These are phyloP conservation scores for Drosophila pseudoananassae DNA, from an alignment of 1,140 invertebrate genomes.

Conservation along the genomic window DNA sequence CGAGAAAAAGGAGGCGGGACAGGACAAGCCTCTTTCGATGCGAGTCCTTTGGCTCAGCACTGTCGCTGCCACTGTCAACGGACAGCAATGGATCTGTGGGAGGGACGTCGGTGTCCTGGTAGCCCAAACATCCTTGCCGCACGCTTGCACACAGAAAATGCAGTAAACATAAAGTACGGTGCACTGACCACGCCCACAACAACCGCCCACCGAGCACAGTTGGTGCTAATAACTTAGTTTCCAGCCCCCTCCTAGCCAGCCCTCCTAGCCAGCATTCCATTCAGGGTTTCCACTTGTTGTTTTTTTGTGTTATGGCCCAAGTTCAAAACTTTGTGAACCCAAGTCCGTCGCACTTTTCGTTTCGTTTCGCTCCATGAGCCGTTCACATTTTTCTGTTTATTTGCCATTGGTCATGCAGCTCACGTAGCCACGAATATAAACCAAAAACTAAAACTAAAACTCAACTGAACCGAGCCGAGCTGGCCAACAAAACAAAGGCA, in stretches of 20 bases:
- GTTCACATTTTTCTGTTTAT: constrained; percentile 64
- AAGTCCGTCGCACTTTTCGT: constrained; percentile 37
- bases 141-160: constrained; percentile 58
- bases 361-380: constrained; percentile 40
- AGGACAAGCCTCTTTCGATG: constrained; percentile 1
- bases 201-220: constrained; percentile 38
- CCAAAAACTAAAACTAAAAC: constrained; percentile 63
- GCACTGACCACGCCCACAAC: constrained; percentile 54
- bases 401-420: constrained; percentile 57
- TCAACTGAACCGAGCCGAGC: constrained; percentile 11
- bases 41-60: background rate
- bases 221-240: constrained; percentile 78
- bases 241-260: constrained; percentile 10
- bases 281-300: constrained; percentile 6
- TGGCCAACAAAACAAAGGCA: constrained; percentile 26
- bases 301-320: constrained; percentile 37
- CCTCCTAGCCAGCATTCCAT: background rate
- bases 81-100: constrained; percentile 8
- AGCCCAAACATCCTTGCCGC: constrained; percentile 61
- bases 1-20: constrained; percentile 12
- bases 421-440: constrained; percentile 68
- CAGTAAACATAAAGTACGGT: constrained; percentile 68
- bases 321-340: constrained; percentile 60
- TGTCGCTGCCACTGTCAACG: constrained; percentile 48
- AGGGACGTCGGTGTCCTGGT: constrained; percentile 25